Evolutionary conservation across 2,888 invertebrate species (phyloP).

Genomic region (Callyntrura guangdongensis): DNA sequence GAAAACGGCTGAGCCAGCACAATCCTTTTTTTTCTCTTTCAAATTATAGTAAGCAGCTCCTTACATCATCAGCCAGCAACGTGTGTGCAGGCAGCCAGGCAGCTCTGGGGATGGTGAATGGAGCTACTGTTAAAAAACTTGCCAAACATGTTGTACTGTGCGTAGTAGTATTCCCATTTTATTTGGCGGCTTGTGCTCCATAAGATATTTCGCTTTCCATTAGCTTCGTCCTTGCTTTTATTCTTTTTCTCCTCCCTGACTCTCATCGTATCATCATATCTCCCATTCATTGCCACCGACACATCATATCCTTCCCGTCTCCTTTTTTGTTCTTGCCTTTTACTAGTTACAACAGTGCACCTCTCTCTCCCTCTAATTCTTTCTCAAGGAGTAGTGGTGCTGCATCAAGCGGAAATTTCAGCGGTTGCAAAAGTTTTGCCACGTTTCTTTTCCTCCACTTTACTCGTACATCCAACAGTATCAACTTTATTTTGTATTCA

Average conservation of each 20-base stretch:
- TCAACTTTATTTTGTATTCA: background rate
- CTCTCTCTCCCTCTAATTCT: background rate
- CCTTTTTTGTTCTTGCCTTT: background rate
- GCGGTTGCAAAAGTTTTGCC: conserved; percentile 19
- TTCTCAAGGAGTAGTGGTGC: conserved; percentile 10
- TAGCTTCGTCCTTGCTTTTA: conserved; percentile 15
- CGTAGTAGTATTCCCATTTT: background rate
- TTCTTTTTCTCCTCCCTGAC: conserved; percentile 1
- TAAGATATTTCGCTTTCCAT: conserved; percentile 55
- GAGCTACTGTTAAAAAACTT: conserved; percentile 19
- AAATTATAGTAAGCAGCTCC: background rate
- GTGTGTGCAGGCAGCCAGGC: background rate
- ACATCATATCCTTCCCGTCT: background rate
- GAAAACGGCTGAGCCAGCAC: conserved; percentile 18
- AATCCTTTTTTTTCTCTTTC: conserved; percentile 33
- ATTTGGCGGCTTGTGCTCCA: background rate
- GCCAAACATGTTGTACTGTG: conserved; percentile 18
- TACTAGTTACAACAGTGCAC: no score
- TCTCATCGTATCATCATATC: conserved; percentile 1
- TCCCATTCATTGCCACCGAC: no score
- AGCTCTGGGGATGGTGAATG: no score
- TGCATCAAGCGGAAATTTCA: conserved; percentile 29
- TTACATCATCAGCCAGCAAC: background rate
- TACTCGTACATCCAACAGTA: background rate
- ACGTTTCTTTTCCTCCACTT: background rate